These are phyloP conservation scores for Rhabdomys pumilio DNA, from an alignment of 2,797 vertebrate species.

Conservation along the genomic window DNA sequence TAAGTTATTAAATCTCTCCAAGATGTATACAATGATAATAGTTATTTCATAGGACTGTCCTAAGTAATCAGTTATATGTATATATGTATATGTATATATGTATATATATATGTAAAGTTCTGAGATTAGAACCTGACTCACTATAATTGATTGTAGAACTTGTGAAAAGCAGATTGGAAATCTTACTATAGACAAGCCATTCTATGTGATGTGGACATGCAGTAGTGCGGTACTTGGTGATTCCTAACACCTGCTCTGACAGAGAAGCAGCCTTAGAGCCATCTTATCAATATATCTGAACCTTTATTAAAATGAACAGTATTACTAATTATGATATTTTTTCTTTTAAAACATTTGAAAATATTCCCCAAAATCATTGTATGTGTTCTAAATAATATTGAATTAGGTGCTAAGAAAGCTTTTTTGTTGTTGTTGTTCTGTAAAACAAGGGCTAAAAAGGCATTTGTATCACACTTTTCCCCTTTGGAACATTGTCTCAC, in stretches of 20 bases:
- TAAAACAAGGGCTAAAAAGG: not conserved
- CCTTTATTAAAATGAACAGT: conserved; percentile 58
- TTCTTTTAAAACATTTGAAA: conserved; percentile 59
- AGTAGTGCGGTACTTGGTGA: conserved; percentile 47
- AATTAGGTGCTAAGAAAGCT: conserved; percentile 8
- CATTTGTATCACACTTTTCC: not conserved
- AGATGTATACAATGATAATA: conserved; percentile 24
- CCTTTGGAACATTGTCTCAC: not conserved
- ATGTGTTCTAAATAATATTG: conserved; percentile 41
- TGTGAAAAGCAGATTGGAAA: conserved; percentile 2
- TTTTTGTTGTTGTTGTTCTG: conserved; percentile 18
- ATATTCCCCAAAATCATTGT: conserved; percentile 53
- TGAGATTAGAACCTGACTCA: conserved; percentile 13
- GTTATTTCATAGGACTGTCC: conserved; percentile 41
- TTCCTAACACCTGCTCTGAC: conserved; percentile 52
- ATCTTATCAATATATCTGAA: conserved; percentile 45
- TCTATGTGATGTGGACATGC: conserved; percentile 43
- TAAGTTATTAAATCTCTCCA: conserved; percentile 45
- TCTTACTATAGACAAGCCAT: conserved; percentile 57
- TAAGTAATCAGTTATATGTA: conserved; percentile 48
- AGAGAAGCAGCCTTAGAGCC: not conserved
- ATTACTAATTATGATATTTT: conserved; percentile 57
- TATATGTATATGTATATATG: too few relatives aligned
- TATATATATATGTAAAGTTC: conserved; percentile 53
- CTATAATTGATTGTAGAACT: conserved; percentile 25